Base-by-base conservation (phyloP, 2,113 vertebrate genomes). In the Platanista minor region DNA sequence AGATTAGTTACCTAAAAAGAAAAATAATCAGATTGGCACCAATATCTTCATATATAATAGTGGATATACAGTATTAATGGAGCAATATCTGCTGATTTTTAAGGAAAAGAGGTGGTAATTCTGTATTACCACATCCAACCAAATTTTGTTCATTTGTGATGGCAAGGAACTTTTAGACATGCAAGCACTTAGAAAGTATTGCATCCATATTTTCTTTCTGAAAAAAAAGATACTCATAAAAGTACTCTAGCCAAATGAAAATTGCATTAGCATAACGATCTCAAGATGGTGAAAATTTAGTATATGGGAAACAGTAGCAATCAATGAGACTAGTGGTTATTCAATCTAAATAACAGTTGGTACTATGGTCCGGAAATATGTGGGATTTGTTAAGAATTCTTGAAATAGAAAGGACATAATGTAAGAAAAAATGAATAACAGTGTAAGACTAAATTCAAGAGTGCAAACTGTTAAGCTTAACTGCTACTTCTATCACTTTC, bases 181-280 rank as follows among this genome's bases (percentile, higher is more conserved):
- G 39, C 15, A 92, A 92, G n/a, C 3, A 39, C 69, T 90, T 54
- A 78, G 69, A 54, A 94, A 95, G 36, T 92, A 92, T 43, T 31
- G 69, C 25, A 52, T 61, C 4, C 85, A 81, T 69, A 71, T 77
- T 93, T 91, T 46, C 46, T 96, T 94, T 89, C 71, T 90, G 29
- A 64, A 95, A 86, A 90, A 90, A 57, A 36, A 95, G 52, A 93
- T 77, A 41, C 25, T 75, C 39, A 82, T 77, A 27, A 72, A 94
- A 82, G 29, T 69, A 90, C n/a, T 81, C 88, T 61, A 95, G n/a
- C 69, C 43, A 82, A 94, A 82, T 31, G 75, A 97, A 96, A 96
- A 96, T 31, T 93, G 25, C 85, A 95, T 97, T 97, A 91, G 87
- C 93, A 96, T 95, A 92, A 94, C 94, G 84, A 92, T 88, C 75